Percentiles rank a stretch among this genome's conserved stretches.
Evolutionary conservation across 1,140 invertebrate genomes (phyloP).

Genomic region (Zaprionus capensis): DNA sequence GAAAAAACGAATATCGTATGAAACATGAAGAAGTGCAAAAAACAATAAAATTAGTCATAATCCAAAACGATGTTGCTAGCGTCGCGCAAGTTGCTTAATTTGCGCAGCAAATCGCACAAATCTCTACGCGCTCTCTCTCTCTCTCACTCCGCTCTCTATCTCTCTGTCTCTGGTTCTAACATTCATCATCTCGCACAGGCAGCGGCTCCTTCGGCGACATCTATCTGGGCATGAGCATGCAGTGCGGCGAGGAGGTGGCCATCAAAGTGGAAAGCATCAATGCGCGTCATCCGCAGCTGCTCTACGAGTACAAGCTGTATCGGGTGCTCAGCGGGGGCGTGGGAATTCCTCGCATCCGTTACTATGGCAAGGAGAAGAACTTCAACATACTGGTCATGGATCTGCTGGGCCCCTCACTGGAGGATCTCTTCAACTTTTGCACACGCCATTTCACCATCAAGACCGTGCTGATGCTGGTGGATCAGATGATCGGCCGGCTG

Average conservation of each 20-base stretch:
- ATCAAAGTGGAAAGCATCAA: conserved; percentile 97
- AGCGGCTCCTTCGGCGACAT: conserved; percentile 99
- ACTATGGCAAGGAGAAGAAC: conserved; percentile 95
- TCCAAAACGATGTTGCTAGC: background rate
- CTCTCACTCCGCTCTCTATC: background rate
- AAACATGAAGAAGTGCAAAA: conserved; percentile 17
- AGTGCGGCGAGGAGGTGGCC: conserved; percentile 99
- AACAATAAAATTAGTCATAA: conserved; percentile 22
- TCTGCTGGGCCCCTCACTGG: conserved; percentile 96
- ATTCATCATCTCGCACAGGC: conserved; percentile 45
- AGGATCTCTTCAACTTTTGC: conserved; percentile 99
- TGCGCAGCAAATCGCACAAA: background rate
- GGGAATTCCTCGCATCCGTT: conserved; percentile 97
- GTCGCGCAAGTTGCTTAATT: background rate
- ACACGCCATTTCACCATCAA: conserved; percentile 98
- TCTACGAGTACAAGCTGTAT: conserved; percentile 98
- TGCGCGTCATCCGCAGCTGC: conserved; percentile 96
- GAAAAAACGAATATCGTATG: conserved; percentile 14
- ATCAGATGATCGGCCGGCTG: conserved; percentile 96
- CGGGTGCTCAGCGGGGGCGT: conserved; percentile 97
- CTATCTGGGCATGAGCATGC: conserved; percentile 97
- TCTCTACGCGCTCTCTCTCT: background rate
- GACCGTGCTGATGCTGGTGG: conserved; percentile 98
- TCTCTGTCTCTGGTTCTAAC: background rate
- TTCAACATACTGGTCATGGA: conserved; percentile 99